Base-by-base conservation (phyloP, 2,888 invertebrate species). In the Himalopsyche tibetana region DNA sequence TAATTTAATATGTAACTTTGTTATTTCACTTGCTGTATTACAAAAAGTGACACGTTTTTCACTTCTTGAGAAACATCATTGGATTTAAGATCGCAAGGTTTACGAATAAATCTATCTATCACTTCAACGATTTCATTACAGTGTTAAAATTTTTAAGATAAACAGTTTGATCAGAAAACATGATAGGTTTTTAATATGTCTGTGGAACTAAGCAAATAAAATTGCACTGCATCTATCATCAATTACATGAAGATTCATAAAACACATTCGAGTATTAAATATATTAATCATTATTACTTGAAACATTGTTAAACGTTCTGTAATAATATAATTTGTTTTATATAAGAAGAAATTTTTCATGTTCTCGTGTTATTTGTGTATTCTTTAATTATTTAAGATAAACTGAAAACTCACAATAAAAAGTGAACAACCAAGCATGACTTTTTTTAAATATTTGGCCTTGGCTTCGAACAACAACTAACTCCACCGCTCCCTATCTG, bases 291-390 rank as follows among this genome's bases (percentile, higher is more conserved):
- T 56, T 82, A 56, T 56, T 56, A 82, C 55, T 82, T 82, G 82
- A 55, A 51, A 42, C 40, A 81, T 81, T 45, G 81, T 81, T 55
- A 81, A 51, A 81, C 42, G 38, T 81, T 55, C 81, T 45, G 45
- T 81, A 51, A 42, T 80, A 80, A 81, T 81, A 81, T 45, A 82
- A 74, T 84, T 79, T 82, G 56, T 87, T 88, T 87, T 88, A 85
- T 88, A 88, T 84, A 86, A 87, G 84, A 86, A 85, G 80, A 86
- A 87, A 84, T 82, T 87, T 88, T 83, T 85, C 87, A 87, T 83
- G 82, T 88, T 86, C 80, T 87, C 80, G 86, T 88, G 87, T 88
- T 88, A 87, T 86, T 87, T 87, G 88, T 88, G 88, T 88, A 88
- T 87, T 83, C 83, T 80, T 85, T 86, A 87, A 88, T 40, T 85